These are phyloP conservation scores for Trileptium ribeirensis DNA, from an alignment of 2,888 invertebrate genomes.

Conservation along the genomic window DNA sequence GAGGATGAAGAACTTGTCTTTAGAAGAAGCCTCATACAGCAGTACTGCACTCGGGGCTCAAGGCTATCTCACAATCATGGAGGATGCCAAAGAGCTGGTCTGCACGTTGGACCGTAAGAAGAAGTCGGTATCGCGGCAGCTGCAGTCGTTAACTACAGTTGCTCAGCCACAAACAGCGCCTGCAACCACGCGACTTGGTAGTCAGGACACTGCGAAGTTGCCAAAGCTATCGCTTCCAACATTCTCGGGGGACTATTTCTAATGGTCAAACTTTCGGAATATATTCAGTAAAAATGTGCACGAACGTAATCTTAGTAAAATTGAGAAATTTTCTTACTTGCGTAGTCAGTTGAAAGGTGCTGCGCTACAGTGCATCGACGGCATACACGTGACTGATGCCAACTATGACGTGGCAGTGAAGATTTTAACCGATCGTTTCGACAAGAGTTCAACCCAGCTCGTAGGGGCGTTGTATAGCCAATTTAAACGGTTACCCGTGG, in stretches of 20 bases:
- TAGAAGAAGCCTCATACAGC: background rate
- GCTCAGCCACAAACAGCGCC: background rate
- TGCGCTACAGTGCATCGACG: background rate
- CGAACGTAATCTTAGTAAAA: background rate
- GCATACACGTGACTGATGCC: background rate
- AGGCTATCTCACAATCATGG: background rate
- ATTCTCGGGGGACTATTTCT: background rate
- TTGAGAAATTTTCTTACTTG: background rate
- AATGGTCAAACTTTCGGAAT: background rate
- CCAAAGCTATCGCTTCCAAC: background rate
- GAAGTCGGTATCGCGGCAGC: background rate
- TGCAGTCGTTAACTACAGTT: background rate
- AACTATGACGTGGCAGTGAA: background rate
- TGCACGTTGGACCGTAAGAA: background rate
- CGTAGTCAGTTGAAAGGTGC: background rate
- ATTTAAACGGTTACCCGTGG: background rate
- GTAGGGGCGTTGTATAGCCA: background rate
- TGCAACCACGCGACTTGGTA: background rate
- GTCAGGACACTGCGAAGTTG: background rate
- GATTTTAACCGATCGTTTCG: background rate
- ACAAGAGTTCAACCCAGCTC: background rate
- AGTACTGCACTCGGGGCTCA: background rate
- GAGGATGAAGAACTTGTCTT: background rate
- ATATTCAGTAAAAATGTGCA: background rate
- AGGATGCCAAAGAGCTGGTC: background rate